phyloP scores from a whole-genome alignment of 2,888 invertebrate species.

The Druceiella hillmani region DNA sequence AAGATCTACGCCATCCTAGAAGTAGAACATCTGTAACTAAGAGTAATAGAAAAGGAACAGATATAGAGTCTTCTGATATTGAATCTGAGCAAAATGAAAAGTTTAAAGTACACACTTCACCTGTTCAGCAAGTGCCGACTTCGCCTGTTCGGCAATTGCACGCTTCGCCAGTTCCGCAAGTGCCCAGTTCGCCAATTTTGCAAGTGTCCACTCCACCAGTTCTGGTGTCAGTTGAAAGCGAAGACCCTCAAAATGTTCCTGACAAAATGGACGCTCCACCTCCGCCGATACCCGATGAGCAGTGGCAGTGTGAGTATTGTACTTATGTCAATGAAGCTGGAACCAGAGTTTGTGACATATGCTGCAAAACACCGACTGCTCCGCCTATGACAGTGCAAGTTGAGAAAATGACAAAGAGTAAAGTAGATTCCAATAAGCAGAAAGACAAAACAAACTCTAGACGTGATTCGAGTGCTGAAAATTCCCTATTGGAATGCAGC shows the following conservation, averaged over 20 bases:
- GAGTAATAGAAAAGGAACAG: slow-evolving; percentile 9
- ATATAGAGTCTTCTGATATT: not conserved
- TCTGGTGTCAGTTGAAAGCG: too few relatives aligned
- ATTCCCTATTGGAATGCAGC: slow-evolving; percentile 35
- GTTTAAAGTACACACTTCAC: slow-evolving; percentile 11
- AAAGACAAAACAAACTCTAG: slow-evolving; percentile 13
- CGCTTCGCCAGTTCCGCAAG: too few relatives aligned
- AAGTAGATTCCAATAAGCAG: slow-evolving; percentile 3
- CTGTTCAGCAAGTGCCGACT: slow-evolving; percentile 21
- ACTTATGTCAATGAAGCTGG: slow-evolving; percentile 81
- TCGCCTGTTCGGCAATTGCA: too few relatives aligned
- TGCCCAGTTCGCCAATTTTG: too few relatives aligned
- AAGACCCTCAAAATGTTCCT: too few relatives aligned
- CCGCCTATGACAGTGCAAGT: slow-evolving; percentile 30
- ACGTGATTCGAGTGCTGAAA: slow-evolving; percentile 15
- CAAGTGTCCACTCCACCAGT: too few relatives aligned
- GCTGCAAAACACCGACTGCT: slow-evolving; percentile 73
- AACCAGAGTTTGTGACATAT: slow-evolving; percentile 74
- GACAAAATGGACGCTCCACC: slow-evolving; percentile 42
- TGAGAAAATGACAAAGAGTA: slow-evolving; percentile 3
- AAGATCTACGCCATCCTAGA: slow-evolving; percentile 6
- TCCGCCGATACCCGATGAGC: slow-evolving; percentile 49
- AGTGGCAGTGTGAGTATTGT: slow-evolving; percentile 88
- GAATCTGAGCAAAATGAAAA: not conserved
- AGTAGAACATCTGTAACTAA: slow-evolving; percentile 12